Base-by-base conservation (phyloP, 2,888 invertebrate genomes). In the Xestia sexstrigata region DNA sequence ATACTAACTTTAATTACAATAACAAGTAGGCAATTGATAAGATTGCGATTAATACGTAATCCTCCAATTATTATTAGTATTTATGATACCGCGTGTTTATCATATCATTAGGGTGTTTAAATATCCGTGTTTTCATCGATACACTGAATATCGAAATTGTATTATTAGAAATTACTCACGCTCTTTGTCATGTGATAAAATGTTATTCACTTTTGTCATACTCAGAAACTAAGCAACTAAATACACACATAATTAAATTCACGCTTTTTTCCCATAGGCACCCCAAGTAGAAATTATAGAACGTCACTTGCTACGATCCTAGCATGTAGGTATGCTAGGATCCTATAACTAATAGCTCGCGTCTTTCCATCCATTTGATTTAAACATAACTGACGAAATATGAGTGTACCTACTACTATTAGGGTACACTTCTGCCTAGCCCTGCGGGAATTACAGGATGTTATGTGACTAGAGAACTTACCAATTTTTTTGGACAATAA, bases 81-180 rank as follows among this genome's bases (percentile, higher is more conserved):
- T 35, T 30, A 47, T 76, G 9, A 42, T 23, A 55, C 9, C 39
- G 23, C 11, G 15, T 47, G 11, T 47, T 1, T 65, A 55, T 65
- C 60, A 20, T 35, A 62, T 35, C 42, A 80, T 81, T 39, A 52
- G 13, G 2, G 9, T 0, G 7, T 71, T 79, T 17, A 52, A 6
- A n/a, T 45, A 63, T 39, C 6, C 30, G 13, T 47, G 20, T 55
- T 20, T 30, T 81, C 73, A 78, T 78, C 26, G 39, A 26, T 78
- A 42, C 5, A 15, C 11, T 35, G 26, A 47, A 58, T 58, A 49
- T 49, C 6, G 6, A 55, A 39, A 35, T 49, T 20, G 8, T 60
- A 71, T 60, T 45, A 39, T 42, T 76, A 49, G 39, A 77, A 62
- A 52, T 77, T 72, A 62, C 49, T 52, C 23, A 45, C n/a, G 30